Evolutionary conservation across 2,888 invertebrate species (phyloP), one percentile per base, ranked within the genome.

Genomic region (Leucoma salicis): DNA sequence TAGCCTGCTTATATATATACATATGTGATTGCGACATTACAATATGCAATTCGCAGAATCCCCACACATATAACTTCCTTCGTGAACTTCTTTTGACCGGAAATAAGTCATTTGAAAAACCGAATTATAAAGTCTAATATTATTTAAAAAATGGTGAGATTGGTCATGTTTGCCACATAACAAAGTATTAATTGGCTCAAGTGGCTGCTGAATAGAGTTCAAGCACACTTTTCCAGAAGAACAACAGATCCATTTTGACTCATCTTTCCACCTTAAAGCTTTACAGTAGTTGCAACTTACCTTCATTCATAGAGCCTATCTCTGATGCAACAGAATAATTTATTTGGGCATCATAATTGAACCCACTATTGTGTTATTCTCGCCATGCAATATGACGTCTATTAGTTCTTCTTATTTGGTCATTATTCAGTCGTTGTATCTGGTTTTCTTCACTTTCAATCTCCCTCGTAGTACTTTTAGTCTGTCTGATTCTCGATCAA

Each of bases 401-500:
- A 39, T 39, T 39, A 32, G 39, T 31, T 31, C 32, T 39, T 39
- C 32, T 39, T 39, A 39, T 32, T 25, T 39, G 39, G 31, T 38
- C 31, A 38, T 38, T 21, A 38, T 16, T 38, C 8, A 38, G 39
- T 24, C 24, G 24, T 39, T 39, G 39, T 32, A 27, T 25, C 32
- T 21, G n/a, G 32, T 39, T 39, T 14, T 3, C 32, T 39, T 31
- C 39, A 39, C 8, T 35, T 35, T 35, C 35, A 25, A 35, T 35
- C 13, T 35, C 35, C 35, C 35, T 15, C 27, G 14, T 15, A 27
- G 35, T 14, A 27, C 27, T 10, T 28, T 27, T 35, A 15, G 35
- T 35, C 27, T 35, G 35, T 10, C 24, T 29, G 18, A 16, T 16
- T 16, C 3, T 16, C 16, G 16, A 16, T 16, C 16, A 16, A 16